These are phyloP conservation scores for Ramphastos sulfuratus DNA, from an alignment of 2,113 vertebrate species.

Conservation along the genomic window DNA sequence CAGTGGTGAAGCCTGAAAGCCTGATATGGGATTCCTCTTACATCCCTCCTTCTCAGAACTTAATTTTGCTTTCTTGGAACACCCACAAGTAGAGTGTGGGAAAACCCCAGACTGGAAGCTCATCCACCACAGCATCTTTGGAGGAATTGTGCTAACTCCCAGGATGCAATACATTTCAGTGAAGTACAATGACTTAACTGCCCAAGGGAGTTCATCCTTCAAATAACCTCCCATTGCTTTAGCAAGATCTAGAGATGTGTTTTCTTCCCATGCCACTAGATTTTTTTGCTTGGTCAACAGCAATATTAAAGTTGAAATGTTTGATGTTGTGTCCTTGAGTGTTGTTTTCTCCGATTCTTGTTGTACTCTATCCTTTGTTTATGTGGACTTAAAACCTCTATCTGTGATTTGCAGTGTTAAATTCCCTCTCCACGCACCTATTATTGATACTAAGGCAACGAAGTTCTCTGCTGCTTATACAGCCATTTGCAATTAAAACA, in stretches of 20 bases:
- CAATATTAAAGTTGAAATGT: background rate
- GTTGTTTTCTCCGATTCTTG: background rate
- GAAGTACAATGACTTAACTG: slow-evolving; percentile 9
- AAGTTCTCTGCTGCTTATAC: background rate
- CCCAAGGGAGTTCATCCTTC: slow-evolving; percentile 35
- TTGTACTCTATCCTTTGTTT: background rate
- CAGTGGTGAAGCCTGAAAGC: background rate
- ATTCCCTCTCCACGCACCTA: background rate
- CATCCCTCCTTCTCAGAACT: slow-evolving; percentile 1
- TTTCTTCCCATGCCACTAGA: background rate
- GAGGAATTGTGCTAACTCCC: slow-evolving; percentile 37
- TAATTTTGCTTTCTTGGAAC: slow-evolving; percentile 58
- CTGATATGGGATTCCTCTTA: slow-evolving; percentile 15
- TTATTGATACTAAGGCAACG: background rate
- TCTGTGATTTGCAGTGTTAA: background rate
- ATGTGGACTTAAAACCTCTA: background rate
- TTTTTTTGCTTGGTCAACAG: background rate
- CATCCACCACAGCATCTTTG: background rate
- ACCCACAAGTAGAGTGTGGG: slow-evolving; percentile 33
- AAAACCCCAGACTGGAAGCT: background rate
- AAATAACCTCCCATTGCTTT: slow-evolving; percentile 27
- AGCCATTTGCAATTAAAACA: background rate
- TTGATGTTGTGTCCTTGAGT: background rate
- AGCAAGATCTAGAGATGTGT: background rate
- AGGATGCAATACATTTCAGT: slow-evolving; percentile 27